These are phyloP conservation scores for Listronotus oregonensis DNA, from an alignment of 1,140 invertebrate genomes.

Conservation along the genomic window DNA sequence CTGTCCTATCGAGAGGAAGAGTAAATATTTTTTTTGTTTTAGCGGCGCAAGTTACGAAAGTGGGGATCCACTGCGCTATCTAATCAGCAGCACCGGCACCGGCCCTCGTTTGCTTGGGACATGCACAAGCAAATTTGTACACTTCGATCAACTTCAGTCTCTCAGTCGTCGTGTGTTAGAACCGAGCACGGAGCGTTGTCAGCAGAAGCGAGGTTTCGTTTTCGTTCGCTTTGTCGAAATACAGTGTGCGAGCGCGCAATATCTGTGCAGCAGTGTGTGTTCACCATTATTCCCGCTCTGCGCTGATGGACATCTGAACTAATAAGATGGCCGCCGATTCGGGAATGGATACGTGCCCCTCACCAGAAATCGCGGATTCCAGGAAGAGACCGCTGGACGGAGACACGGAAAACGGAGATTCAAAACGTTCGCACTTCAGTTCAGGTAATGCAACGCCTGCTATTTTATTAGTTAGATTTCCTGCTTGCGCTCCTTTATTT, in stretches of 20 bases:
- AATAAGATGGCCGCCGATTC: constrained; percentile 75
- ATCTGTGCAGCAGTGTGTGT: constrained; percentile 28
- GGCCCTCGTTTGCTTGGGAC: constrained; percentile 25
- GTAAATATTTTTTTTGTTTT: constrained; percentile 20
- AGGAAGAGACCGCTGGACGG: constrained; percentile 86
- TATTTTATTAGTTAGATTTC: constrained; percentile 23
- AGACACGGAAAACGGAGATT: constrained; percentile 83
- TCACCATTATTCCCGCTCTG: constrained; percentile 40
- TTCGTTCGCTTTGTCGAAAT: constrained; percentile 9
- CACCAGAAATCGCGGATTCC: constrained; percentile 79
- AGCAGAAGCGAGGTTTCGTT: constrained; percentile 10
- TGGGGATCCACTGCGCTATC: constrained; percentile 25
- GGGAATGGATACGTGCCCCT: constrained; percentile 81
- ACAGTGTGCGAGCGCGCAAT: constrained; percentile 22
- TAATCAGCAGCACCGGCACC: constrained; percentile 23
- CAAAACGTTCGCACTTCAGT: constrained; percentile 87
- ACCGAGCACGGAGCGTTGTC: not conserved
- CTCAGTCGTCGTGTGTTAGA: constrained; percentile 16
- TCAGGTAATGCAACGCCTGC: constrained; percentile 67
- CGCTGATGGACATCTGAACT: constrained; percentile 47
- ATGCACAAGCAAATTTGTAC: constrained; percentile 30
- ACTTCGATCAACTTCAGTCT: constrained; percentile 32
- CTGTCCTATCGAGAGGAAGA: constrained; percentile 9
- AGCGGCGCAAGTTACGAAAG: constrained; percentile 14
- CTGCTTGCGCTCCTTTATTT: constrained; percentile 1